Percentiles rank a stretch among this genome's conserved stretches.
These are phyloP conservation scores for Archips xylosteana DNA, from an alignment of 2,888 invertebrate genomes.

Conservation along the genomic window DNA sequence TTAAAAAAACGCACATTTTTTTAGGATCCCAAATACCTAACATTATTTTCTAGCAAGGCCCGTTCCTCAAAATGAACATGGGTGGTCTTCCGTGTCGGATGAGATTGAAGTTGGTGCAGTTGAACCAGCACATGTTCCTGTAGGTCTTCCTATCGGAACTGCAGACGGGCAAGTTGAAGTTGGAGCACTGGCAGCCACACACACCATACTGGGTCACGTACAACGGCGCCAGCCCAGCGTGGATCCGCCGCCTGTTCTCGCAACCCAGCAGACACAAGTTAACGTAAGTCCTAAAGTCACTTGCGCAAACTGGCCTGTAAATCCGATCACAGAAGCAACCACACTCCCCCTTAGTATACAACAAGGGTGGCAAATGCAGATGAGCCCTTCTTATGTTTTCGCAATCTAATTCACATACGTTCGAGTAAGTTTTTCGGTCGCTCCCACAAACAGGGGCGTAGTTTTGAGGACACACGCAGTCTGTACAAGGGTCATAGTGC, in stretches of 20 bases:
- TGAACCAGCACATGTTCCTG: constrained; percentile 27
- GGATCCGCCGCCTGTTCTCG: constrained; percentile 47
- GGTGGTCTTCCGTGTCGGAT: constrained; percentile 19
- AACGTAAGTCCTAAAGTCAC: constrained; percentile 44
- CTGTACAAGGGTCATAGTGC: background rate
- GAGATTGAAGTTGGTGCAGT: constrained; percentile 27
- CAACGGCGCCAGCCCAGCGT: constrained; percentile 16
- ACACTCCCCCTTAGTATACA: background rate
- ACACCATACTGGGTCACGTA: background rate
- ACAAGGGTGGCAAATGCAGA: background rate
- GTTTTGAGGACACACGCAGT: background rate
- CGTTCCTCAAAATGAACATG: background rate
- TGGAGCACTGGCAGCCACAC: background rate
- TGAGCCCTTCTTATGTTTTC: background rate
- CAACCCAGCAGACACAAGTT: constrained; percentile 55
- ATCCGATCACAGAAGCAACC: background rate
- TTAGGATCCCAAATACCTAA: no score
- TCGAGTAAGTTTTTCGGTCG: background rate
- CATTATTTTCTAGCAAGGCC: background rate
- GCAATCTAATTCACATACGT: background rate
- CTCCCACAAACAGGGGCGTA: constrained; percentile 2
- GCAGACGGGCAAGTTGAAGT: constrained; percentile 11
- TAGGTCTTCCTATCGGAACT: constrained; percentile 25
- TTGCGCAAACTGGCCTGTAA: constrained; percentile 37
- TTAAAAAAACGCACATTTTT: no score